Evolutionary conservation across 1,140 invertebrate species (phyloP), one percentile per base, ranked within the genome.

Genomic region (Drosophila ambigua): DNA sequence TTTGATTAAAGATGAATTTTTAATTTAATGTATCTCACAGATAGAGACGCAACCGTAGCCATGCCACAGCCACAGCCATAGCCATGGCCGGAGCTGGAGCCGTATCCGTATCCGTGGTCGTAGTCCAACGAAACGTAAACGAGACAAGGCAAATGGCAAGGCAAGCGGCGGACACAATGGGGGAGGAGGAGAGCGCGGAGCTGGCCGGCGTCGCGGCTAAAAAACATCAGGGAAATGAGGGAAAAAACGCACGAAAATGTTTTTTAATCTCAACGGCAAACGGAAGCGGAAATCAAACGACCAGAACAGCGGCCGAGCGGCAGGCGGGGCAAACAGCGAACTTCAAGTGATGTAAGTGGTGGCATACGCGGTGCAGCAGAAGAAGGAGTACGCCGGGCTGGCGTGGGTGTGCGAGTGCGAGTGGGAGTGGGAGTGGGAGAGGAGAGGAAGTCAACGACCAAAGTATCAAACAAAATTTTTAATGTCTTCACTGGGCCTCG

Each of bases 1-100:
- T 91, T 91, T 91, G 90, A 91, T 91, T 91, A 91, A 91, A 91
- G 90, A 91, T 91, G 90, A 91, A 91, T 91, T 91, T 91, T 91
- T 91, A 91, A 91, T 91, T 91, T 91, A 90, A 90, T 89, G 84
- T 89, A 80, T 84, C 85, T 84, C 84, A 71, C 84, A 89, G 84
- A 83, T 84, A 89, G 83, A 82, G 76, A 84, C 71, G 63, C 73
- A 74, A 57, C 63, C 63, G 63, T 66, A 43, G 68, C 59, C 69
- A 57, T 35, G 26, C 26, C 84, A 67, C 79, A 89, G 84, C 79
- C 80, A 84, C 72, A 82, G 76, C 80, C 71, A 60, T 65, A 74
- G 59, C 16, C 16, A 16, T 16, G 16, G 16, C 63, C 63, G 63
- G 61, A 43, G 58, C 59, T 63, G 55, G 24, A 49, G 74, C 71